Conservation (phyloP, 2,888 invertebrate species). For the Heliconius aoede region DNA sequence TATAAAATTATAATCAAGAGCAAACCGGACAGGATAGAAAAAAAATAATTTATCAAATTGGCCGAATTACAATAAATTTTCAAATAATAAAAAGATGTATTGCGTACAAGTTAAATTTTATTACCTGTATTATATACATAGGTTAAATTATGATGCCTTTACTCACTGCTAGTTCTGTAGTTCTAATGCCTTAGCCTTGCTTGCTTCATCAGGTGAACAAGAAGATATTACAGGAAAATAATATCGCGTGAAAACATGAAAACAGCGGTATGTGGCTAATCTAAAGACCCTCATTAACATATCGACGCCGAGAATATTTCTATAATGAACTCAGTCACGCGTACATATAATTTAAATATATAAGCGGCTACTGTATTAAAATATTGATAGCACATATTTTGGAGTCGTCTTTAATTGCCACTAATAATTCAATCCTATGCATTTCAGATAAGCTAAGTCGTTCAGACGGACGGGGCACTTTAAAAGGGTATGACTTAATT, state of each 20-base stretch:
- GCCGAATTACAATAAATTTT: too few relatives aligned
- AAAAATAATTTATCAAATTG: too few relatives aligned
- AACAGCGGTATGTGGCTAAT: constrained; percentile 39
- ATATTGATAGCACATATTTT: constrained; percentile 80
- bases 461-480: constrained; percentile 60
- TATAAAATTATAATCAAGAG: too few relatives aligned
- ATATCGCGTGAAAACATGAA: constrained; percentile 30
- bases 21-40: too few relatives aligned
- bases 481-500: constrained; percentile 74
- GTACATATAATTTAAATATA: constrained; percentile 78
- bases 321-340: constrained; percentile 78
- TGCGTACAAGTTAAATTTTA: too few relatives aligned
- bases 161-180: not conserved
- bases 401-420: constrained; percentile 75
- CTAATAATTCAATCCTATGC: constrained; percentile 79
- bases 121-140: too few relatives aligned
- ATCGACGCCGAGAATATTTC: constrained; percentile 62
- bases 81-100: too few relatives aligned
- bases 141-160: not conserved
- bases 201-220: not conserved
- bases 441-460: constrained; percentile 69
- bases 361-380: constrained; percentile 81
- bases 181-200: not conserved
- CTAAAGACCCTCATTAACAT: constrained; percentile 62
- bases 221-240: not conserved